Percentiles rank a stretch among this genome's conserved stretches.
These are phyloP conservation scores for Ammodytes dubius DNA, from an alignment of 2,113 vertebrate genomes.

Conservation along the genomic window DNA sequence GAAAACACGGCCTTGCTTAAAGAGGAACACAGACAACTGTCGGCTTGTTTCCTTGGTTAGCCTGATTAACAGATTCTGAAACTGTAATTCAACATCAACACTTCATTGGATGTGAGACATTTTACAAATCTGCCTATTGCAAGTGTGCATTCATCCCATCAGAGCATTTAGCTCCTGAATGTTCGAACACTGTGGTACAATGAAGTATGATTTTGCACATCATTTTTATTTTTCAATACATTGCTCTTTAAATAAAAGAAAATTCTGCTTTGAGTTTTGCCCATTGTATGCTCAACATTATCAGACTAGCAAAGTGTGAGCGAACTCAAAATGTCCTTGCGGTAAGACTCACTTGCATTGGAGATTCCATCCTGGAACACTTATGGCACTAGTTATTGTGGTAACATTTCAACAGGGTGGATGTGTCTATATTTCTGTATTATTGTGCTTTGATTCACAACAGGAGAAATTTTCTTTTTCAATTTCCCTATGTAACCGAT, in stretches of 20 bases:
- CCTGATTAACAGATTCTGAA: background rate
- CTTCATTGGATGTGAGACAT: background rate
- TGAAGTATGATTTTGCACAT: background rate
- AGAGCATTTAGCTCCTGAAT: background rate
- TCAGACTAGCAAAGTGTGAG: background rate
- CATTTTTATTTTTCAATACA: background rate
- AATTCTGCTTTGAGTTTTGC: conserved; percentile 51
- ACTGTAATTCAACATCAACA: conserved; percentile 1
- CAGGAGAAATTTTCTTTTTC: background rate
- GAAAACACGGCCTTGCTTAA: conserved; percentile 42
- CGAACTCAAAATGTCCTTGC: background rate
- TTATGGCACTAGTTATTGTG: background rate
- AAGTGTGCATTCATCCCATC: background rate
- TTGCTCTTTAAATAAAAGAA: conserved; percentile 58
- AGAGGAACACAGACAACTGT: conserved; percentile 46
- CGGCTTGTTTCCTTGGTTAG: background rate
- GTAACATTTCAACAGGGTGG: background rate
- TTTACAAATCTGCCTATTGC: conserved; percentile 12
- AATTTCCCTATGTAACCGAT: background rate
- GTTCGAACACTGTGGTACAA: background rate
- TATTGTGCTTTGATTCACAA: background rate
- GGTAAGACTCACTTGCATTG: background rate
- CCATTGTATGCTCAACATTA: conserved; percentile 61
- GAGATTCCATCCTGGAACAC: background rate
- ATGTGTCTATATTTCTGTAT: background rate